These are phyloP conservation scores for Egretta garzetta DNA, from an alignment of 2,113 vertebrate genomes.

Conservation along the genomic window DNA sequence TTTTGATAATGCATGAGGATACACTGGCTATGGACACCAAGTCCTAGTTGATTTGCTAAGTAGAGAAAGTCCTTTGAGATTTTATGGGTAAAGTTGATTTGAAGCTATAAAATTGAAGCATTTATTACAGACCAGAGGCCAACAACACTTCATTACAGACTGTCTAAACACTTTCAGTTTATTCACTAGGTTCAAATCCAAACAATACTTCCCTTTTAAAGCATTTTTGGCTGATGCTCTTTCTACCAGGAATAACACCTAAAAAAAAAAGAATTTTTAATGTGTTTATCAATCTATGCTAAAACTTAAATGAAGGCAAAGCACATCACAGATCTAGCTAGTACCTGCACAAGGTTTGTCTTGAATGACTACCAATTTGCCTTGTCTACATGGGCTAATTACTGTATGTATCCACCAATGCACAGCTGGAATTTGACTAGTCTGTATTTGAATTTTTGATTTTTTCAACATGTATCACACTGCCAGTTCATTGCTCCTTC, in stretches of 20 bases:
- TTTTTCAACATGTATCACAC: neutral
- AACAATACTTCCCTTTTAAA: constrained; percentile 8
- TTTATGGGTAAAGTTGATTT: constrained; percentile 56
- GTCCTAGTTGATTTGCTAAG: constrained; percentile 30
- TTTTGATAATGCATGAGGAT: neutral
- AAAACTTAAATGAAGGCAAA: neutral
- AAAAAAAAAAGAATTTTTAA: neutral
- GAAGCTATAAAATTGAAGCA: constrained; percentile 48
- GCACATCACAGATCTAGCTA: neutral
- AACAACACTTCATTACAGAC: constrained; percentile 26
- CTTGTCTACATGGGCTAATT: neutral
- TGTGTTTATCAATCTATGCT: neutral
- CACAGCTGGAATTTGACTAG: neutral
- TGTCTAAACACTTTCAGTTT: constrained; percentile 48
- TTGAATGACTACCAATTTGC: neutral
- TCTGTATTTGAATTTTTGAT: neutral
- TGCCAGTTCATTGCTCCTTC: neutral
- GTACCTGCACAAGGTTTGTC: neutral
- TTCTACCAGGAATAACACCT: neutral
- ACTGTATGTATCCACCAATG: neutral
- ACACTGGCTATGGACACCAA: neutral
- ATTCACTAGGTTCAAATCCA: neutral
- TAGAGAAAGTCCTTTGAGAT: constrained; percentile 43
- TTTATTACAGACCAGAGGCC: constrained; percentile 57
- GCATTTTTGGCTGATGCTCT: neutral